These are phyloP conservation scores for Cyclopterus lumpus DNA, from an alignment of 2,797 vertebrate genomes.

Conservation along the genomic window DNA sequence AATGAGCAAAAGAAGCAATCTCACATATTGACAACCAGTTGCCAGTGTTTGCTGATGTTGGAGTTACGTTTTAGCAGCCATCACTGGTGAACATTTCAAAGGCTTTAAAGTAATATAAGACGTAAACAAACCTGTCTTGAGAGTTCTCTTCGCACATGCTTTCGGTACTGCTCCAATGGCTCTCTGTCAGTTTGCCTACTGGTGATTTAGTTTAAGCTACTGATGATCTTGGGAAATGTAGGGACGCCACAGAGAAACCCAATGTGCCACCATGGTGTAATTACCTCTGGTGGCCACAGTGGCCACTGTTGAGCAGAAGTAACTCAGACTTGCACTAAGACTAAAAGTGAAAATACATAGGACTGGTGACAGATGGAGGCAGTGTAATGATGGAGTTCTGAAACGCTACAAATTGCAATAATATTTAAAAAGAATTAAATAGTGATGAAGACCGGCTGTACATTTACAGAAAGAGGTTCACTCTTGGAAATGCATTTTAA, in stretches of 20 bases:
- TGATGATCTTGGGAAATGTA: conserved; percentile 1
- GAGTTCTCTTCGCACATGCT: neutral
- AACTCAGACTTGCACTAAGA: neutral
- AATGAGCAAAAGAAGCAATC: neutral
- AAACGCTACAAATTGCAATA: neutral
- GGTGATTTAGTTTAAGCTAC: neutral
- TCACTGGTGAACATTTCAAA: neutral
- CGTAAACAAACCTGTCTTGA: neutral
- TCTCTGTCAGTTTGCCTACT: neutral
- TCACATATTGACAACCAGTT: neutral
- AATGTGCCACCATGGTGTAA: neutral
- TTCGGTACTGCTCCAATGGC: neutral
- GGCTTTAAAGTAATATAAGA: neutral
- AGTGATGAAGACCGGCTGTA: neutral
- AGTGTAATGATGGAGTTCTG: neutral
- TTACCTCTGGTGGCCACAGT: neutral
- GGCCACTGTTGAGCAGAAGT: neutral
- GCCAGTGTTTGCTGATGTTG: neutral
- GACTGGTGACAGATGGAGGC: neutral
- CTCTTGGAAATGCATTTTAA: neutral
- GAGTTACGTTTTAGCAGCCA: neutral
- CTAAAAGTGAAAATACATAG: neutral
- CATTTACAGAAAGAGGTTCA: neutral
- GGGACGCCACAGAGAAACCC: neutral
- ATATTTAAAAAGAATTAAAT: neutral